Evolutionary conservation across 1,140 invertebrate species (phyloP).

Genomic region (Drosophila pectinifera): DNA sequence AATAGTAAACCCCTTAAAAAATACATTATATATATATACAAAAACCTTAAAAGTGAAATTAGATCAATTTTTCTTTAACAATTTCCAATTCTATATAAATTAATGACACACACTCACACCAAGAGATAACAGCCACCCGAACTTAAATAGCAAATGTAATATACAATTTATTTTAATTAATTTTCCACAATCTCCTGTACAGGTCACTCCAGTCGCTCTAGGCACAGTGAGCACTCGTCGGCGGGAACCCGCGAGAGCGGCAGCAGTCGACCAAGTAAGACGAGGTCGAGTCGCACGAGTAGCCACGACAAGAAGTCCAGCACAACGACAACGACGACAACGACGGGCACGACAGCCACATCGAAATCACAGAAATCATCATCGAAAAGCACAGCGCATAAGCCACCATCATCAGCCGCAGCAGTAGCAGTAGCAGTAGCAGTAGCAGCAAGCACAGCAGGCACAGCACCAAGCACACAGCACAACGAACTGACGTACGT

Average conservation of each 20-base stretch:
- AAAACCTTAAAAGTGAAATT: too few species aligned
- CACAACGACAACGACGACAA: constrained; percentile 42
- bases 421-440: constrained; percentile 24
- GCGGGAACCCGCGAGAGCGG: constrained; percentile 45
- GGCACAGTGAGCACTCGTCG: constrained; percentile 61
- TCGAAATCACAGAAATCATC: constrained; percentile 51
- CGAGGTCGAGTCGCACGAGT: constrained; percentile 55
- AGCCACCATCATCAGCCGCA: constrained; percentile 32
- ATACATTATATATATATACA: too few species aligned
- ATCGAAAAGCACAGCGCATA: constrained; percentile 59
- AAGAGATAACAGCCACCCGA: not conserved
- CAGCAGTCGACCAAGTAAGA: constrained; percentile 59
- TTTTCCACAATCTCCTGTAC: not conserved
- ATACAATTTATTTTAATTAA: not conserved
- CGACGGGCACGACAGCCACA: constrained; percentile 27
- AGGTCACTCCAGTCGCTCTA: constrained; percentile 84
- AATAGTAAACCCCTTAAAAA: not conserved
- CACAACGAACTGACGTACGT: constrained; percentile 84
- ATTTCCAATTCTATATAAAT: not conserved
- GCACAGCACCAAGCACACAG: constrained; percentile 44
- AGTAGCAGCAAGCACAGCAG: constrained; percentile 30
- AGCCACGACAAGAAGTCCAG: constrained; percentile 67
- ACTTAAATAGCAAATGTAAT: constrained; percentile 27
- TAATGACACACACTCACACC: not conserved
- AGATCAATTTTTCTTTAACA: too few species aligned